phyloP scores from a whole-genome alignment of 2,888 invertebrate genomes.

The Parnassius apollo region DNA sequence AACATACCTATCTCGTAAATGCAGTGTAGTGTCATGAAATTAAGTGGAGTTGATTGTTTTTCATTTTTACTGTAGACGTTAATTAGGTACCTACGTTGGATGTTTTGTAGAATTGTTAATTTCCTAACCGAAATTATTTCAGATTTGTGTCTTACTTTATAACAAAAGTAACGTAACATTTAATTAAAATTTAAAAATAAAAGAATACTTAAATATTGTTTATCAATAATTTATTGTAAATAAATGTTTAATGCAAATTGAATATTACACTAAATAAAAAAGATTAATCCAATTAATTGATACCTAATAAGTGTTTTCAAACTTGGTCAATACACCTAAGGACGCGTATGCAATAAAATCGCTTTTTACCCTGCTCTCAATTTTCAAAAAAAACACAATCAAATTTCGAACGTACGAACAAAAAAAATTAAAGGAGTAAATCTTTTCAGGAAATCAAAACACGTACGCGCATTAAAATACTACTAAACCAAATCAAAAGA shows the following conservation, averaged over 20 bases:
- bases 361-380: slow-evolving; percentile 19
- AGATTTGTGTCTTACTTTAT: no score
- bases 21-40: slow-evolving; percentile 32
- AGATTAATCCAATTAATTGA: not conserved
- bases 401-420: not conserved
- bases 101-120: not conserved
- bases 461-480: slow-evolving; percentile 12
- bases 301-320: slow-evolving; percentile 16
- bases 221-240: no score
- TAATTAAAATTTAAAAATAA: not conserved
- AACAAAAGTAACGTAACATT: not conserved
- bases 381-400: slow-evolving; percentile 14
- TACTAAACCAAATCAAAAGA: slow-evolving; percentile 8
- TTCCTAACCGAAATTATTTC: not conserved
- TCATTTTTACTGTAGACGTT: not conserved
- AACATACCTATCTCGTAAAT: slow-evolving; percentile 13
- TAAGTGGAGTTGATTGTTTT: slow-evolving; percentile 26
- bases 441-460: slow-evolving; percentile 23
- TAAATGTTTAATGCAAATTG: no score
- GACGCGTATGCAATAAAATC: not conserved
- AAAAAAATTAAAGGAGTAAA: slow-evolving; percentile 17
- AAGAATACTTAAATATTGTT: not conserved
- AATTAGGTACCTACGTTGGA: not conserved
- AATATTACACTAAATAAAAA: no score
- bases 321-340: not conserved